Conservation (phyloP, 2,888 invertebrate genomes). For the Mesochorus sp. region DNA sequence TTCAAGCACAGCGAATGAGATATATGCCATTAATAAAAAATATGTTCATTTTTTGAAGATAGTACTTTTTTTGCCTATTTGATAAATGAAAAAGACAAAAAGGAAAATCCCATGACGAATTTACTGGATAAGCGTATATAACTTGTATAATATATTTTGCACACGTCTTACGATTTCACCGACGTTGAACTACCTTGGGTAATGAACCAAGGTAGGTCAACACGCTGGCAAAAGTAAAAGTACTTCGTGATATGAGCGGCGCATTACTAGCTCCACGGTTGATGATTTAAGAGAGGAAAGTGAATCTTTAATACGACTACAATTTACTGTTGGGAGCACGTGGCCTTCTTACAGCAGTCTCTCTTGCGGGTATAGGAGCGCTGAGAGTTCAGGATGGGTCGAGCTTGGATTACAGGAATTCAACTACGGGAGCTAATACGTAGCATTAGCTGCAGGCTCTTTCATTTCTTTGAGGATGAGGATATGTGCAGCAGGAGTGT, state of each 20-base stretch:
- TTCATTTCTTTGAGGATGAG: neutral
- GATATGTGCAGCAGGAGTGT: neutral
- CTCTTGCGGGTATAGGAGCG: neutral
- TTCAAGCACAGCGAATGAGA: no score
- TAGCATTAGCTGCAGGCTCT: constrained; percentile 10
- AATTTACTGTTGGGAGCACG: constrained; percentile 42
- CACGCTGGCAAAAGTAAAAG: constrained; percentile 53
- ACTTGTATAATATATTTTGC: neutral
- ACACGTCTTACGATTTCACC: neutral
- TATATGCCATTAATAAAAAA: no score
- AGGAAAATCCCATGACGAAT: neutral
- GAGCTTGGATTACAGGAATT: constrained; percentile 43
- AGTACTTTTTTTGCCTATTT: no score
- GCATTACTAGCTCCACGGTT: constrained; percentile 9
- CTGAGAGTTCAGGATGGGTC: constrained; percentile 47
- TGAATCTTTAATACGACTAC: constrained; percentile 56
- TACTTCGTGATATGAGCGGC: constrained; percentile 37
- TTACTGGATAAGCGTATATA: no score
- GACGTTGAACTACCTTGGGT: no score
- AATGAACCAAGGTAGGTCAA: neutral
- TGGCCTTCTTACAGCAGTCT: neutral
- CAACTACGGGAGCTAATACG: constrained; percentile 8
- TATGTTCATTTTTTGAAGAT: no score
- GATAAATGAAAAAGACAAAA: neutral
- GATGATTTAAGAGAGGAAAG: constrained; percentile 55